phyloP scores from a whole-genome alignment of 2,797 vertebrate genomes.

The Microtus obscurus region DNA sequence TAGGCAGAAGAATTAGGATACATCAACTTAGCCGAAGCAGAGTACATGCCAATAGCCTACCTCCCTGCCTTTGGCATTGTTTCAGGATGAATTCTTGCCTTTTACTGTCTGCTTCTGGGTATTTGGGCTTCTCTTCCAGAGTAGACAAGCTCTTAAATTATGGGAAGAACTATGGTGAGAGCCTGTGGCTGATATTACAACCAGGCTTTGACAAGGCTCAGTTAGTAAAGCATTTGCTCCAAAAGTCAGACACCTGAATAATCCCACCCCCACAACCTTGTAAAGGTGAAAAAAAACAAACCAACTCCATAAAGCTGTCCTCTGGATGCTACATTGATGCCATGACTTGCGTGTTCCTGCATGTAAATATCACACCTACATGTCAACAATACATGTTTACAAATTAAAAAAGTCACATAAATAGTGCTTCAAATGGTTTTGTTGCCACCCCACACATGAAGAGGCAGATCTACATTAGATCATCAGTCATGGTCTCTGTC shows the following conservation, averaged over 20 bases:
- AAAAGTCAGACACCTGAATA: neutral
- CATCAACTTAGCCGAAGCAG: constrained; percentile 23
- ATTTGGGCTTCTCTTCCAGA: neutral
- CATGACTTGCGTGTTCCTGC: neutral
- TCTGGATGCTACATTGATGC: neutral
- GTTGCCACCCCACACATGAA: neutral
- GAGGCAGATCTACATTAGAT: no score
- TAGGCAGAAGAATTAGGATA: neutral
- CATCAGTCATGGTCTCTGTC: neutral
- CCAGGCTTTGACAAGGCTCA: neutral
- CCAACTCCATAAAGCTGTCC: neutral
- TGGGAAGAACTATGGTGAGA: neutral
- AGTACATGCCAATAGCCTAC: neutral
- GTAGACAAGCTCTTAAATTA: neutral
- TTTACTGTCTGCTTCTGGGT: neutral
- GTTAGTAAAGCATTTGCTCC: neutral
- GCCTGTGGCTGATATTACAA: neutral
- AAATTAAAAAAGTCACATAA: neutral
- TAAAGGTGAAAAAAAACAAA: neutral
- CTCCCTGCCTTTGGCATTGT: constrained; percentile 64
- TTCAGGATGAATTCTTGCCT: constrained; percentile 60
- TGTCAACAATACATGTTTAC: neutral
- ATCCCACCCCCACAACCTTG: neutral
- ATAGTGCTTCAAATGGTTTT: neutral
- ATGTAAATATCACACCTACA: neutral